Evolutionary conservation across 2,888 invertebrate species (phyloP), one percentile per base, ranked within the genome.

Genomic region (Nyleta sp.): DNA sequence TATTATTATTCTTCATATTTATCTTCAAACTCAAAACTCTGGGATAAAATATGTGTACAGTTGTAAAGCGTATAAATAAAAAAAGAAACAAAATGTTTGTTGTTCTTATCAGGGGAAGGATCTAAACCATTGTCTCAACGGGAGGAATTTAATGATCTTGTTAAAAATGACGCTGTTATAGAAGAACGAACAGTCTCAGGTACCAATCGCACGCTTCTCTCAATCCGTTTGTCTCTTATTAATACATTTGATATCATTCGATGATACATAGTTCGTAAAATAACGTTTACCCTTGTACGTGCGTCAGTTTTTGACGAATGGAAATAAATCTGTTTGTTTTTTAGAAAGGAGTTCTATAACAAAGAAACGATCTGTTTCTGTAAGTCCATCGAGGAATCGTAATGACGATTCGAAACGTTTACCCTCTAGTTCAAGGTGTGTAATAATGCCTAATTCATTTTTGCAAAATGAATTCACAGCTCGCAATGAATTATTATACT

Each of bases 51-150:
- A n/a, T n/a, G n/a, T n/a, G n/a, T n/a, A n/a, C n/a, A n/a, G n/a
- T n/a, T n/a, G n/a, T n/a, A n/a, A n/a, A n/a, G n/a, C n/a, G n/a
- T n/a, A n/a, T n/a, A n/a, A n/a, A n/a, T n/a, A n/a, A n/a, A n/a
- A n/a, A n/a, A 24, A 52, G 38, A 28, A 57, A 20, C 6, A 20
- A 28, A 18, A 62, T 33, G 7, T 60, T 18, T 60, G 8, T 48
- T 55, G 1, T 59, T 65, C 28, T 65, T 13, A 65, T 42, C 17
- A 65, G 65, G 42, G 5, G 65, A 65, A 65, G 65, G 65, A 22
- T 65, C 44, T 53, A 65, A 65, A 44, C 65, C 65, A 24, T 65
- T 65, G 8, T 65, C 65, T 22, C 44, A 65, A 17, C 28, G 53
- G 20, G 22, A 42, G 15, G 53, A 65, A 22, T 65, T 65, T 44